Percentiles rank a stretch among this genome's conserved stretches.
phyloP scores from a whole-genome alignment of 2,113 vertebrate genomes.

The Pholis gunnellus region DNA sequence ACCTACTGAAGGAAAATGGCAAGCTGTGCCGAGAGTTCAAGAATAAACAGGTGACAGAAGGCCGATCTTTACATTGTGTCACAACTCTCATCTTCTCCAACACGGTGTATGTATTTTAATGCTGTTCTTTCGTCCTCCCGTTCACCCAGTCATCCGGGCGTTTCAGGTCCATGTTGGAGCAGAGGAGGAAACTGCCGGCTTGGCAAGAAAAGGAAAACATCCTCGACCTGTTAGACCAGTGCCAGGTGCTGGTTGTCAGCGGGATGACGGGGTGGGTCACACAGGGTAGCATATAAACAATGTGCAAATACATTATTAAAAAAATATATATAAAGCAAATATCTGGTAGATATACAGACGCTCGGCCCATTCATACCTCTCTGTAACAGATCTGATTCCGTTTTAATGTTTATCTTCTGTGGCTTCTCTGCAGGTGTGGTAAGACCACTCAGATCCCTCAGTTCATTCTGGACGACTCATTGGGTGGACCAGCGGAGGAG shows the following conservation, averaged over 20 bases:
- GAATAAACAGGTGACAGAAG: slow-evolving; percentile 86
- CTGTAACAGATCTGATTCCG: not conserved
- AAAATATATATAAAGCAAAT: not conserved
- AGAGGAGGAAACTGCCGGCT: slow-evolving; percentile 93
- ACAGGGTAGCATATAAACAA: not conserved
- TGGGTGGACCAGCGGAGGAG: slow-evolving; percentile 81
- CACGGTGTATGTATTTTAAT: not conserved
- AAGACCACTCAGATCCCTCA: slow-evolving; percentile 99
- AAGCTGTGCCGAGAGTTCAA: slow-evolving; percentile 90
- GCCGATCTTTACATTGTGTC: rapidly evolving
- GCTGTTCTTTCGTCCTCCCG: not conserved
- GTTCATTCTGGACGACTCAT: slow-evolving; percentile 93
- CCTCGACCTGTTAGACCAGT: slow-evolving; percentile 83
- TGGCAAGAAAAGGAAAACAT: slow-evolving; percentile 92
- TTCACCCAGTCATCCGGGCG: slow-evolving; percentile 87
- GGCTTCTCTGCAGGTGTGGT: slow-evolving; percentile 88
- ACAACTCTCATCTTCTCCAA: not conserved
- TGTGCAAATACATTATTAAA: not conserved
- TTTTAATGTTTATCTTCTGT: not conserved
- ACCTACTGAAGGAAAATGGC: slow-evolving; percentile 86
- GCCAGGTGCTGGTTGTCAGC: slow-evolving; percentile 95
- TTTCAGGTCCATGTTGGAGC: slow-evolving; percentile 90
- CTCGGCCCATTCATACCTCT: not conserved
- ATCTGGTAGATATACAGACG: not conserved
- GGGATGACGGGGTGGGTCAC: slow-evolving; percentile 96